Percentiles rank a stretch among this genome's conserved stretches.
These are phyloP conservation scores for Pagetopsis macropterus DNA, from an alignment of 2,797 vertebrate genomes.

Conservation along the genomic window DNA sequence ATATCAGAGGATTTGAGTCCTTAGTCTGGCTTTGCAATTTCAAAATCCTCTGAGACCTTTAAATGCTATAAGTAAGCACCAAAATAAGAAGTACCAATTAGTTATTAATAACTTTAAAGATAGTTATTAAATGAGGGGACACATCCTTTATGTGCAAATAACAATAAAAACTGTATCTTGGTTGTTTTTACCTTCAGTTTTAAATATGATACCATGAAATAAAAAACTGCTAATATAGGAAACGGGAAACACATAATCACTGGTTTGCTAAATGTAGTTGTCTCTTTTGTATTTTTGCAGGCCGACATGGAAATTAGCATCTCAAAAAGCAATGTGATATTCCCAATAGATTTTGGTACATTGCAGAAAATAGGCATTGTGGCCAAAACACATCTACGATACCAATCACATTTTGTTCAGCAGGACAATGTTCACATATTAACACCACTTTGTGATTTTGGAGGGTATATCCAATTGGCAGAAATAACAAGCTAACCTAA, in stretches of 20 bases:
- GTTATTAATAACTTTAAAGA: neutral
- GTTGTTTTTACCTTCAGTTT: neutral
- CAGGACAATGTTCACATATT: no score
- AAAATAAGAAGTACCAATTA: neutral
- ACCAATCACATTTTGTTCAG: no score
- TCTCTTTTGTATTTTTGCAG: neutral
- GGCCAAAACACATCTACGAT: no score
- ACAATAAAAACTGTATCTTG: neutral
- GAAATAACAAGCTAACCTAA: no score
- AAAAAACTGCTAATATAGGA: neutral
- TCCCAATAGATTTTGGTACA: no score
- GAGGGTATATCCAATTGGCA: no score
- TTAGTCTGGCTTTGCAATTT: neutral
- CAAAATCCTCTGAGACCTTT: neutral
- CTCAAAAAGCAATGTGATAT: no score
- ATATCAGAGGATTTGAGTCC: neutral
- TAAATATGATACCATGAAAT: neutral
- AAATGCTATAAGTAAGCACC: neutral
- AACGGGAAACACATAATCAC: constrained; percentile 9
- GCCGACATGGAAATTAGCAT: no score
- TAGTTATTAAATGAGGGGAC: neutral
- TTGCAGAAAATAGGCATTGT: no score
- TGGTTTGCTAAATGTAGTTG: neutral
- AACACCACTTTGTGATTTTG: no score
- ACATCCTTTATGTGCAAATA: neutral